A percentile compares a stretch with the other conserved stretches of the same genome.
Evolutionary conservation across 1,140 invertebrate genomes (phyloP).

Genomic region (Dolichoris vasculosae): DNA sequence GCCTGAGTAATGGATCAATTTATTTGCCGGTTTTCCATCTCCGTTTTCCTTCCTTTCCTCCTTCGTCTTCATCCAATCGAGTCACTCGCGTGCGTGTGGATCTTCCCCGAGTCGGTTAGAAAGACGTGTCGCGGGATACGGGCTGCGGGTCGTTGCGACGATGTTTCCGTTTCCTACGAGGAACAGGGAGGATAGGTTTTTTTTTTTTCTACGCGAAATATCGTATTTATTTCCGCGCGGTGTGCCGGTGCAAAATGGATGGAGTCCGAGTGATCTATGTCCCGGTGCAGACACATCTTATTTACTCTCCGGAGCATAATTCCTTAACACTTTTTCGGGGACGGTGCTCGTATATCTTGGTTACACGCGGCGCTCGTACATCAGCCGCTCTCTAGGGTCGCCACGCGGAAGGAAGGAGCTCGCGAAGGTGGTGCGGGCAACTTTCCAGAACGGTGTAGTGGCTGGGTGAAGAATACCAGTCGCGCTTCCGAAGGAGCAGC

Average conservation of each 20-base stretch:
- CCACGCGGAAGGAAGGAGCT: background rate
- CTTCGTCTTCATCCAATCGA: background rate
- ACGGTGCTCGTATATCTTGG: conserved; percentile 71
- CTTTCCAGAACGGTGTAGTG: background rate
- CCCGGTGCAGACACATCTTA: conserved; percentile 71
- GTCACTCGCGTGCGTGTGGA: background rate
- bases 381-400: conserved; percentile 31
- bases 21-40: conserved; percentile 63
- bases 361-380: conserved; percentile 60
- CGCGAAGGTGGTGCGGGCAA: background rate
- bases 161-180: conserved; percentile 39
- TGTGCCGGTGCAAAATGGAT: conserved; percentile 66
- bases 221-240: conserved; percentile 71
- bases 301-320: conserved; percentile 72
- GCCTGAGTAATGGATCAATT: conserved; percentile 74
- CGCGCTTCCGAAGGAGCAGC: background rate
- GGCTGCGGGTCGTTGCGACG: conserved; percentile 63
- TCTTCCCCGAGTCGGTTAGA: conserved; percentile 64
- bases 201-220: conserved; percentile 49
- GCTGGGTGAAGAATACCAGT: background rate
- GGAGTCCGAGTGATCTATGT: conserved; percentile 70
- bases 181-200: background rate
- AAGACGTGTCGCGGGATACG: conserved; percentile 69
- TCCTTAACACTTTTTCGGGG: conserved; percentile 72
- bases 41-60: conserved; percentile 12